Evolutionary conservation across 2,888 invertebrate genomes (phyloP), one percentile per base, ranked within the genome.

Genomic region (Cerceris rybyensis): DNA sequence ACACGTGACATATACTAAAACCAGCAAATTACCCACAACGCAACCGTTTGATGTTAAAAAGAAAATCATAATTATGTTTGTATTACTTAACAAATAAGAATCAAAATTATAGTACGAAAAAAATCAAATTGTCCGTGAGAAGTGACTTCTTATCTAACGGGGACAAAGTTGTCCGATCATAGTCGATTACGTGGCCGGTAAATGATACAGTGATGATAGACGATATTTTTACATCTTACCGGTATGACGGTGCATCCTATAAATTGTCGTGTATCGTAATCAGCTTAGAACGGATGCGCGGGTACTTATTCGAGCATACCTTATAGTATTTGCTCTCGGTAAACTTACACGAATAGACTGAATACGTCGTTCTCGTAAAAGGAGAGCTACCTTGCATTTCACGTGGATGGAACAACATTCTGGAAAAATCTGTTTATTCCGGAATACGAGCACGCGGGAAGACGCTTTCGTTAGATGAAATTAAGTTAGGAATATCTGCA

Each of bases 361-460:
- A 61, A 70, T 57, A 63, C 72, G 71, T 57, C 43, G 63, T n/a
- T 50, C 67, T 67, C 70, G 52, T 50, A 72, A 59, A 63, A 49
- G 50, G 42, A n/a, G 13, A n/a, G n/a, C 13, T 50, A 50, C 6
- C 50, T 50, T 50, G n/a, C 50, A n/a, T 50, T 50, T 7, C 50
- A 50, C n/a, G 6, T n/a, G 50, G 7, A n/a, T n/a, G 50, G 50
- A 50, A n/a, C n/a, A 43, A 41, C 61, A 8, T 16, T 7, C 68
- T 71, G 58, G 54, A 75, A 82, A 82, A 80, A 80, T 82, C 74
- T 80, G 70, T 80, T 82, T 76, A 76, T 73, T 66, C 63, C 77
- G 28, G 60, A 46, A 42, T 66, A 57, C 59, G 54, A n/a, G n/a
- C 57, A 68, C 58, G 49, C 49, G 57, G 49, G 54, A 46, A 57